Percentiles rank a stretch among this genome's conserved stretches.
These are phyloP conservation scores for Engraulis encrasicolus DNA, from an alignment of 2,113 vertebrate species.

Conservation along the genomic window DNA sequence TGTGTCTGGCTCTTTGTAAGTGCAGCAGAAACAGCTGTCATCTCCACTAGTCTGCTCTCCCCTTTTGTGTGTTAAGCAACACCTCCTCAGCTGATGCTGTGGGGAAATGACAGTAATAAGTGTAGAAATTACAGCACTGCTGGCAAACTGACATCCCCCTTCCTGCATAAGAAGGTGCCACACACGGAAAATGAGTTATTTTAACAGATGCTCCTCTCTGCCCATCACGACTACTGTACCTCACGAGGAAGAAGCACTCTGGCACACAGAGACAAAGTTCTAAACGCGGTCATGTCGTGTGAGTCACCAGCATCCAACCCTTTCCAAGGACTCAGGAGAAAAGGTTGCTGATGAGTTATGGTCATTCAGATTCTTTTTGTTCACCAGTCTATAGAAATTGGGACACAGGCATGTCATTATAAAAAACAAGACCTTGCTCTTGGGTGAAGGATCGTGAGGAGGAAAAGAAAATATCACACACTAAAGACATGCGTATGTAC, in stretches of 20 bases:
- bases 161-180: background rate
- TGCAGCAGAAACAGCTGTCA: conserved; percentile 33
- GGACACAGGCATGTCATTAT: conserved; percentile 5
- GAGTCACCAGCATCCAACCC: background rate
- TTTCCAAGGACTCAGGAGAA: background rate
- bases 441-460: background rate
- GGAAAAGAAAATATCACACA: background rate
- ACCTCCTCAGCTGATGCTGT: background rate
- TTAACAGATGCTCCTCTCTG: background rate
- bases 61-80: conserved; percentile 14
- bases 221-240: conserved; percentile 6
- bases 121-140: conserved; percentile 21
- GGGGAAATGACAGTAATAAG: conserved; percentile 18
- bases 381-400: background rate
- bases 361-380: background rate
- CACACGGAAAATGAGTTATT: conserved; percentile 17
- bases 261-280: background rate
- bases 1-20: conserved; percentile 23
- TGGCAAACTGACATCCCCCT: conserved; percentile 18
- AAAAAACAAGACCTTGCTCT: conserved; percentile 11
- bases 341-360: background rate
- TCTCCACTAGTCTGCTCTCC: conserved; percentile 23
- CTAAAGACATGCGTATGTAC: background rate
- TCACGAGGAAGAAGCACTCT: background rate
- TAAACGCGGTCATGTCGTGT: background rate